Percentiles rank a stretch among this genome's conserved stretches.
Conservation (phyloP, 2,888 invertebrate genomes). For the Scrobipalpa atriplicella region DNA sequence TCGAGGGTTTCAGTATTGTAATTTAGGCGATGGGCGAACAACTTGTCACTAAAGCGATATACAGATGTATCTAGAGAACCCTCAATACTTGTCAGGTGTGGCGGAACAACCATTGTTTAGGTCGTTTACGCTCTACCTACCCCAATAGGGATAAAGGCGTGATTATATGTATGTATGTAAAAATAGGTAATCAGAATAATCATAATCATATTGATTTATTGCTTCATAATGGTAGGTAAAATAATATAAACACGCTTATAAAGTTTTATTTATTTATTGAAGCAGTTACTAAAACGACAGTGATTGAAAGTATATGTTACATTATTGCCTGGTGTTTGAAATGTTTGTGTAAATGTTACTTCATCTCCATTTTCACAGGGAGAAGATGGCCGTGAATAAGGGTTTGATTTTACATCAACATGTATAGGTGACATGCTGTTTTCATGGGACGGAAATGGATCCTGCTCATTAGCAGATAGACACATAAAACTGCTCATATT, state of each 20-base stretch:
- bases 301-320: neutral
- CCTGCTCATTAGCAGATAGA: neutral
- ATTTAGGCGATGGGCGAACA: too few relatives aligned
- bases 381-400: neutral
- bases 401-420: neutral
- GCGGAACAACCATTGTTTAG: too few relatives aligned
- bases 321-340: neutral
- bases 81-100: too few relatives aligned
- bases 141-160: too few relatives aligned
- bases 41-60: too few relatives aligned
- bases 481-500: neutral
- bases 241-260: neutral
- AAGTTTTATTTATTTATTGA: neutral
- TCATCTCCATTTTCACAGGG: neutral
- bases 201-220: too few relatives aligned
- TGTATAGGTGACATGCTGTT: neutral
- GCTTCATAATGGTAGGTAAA: too few relatives aligned
- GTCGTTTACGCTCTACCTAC: too few relatives aligned
- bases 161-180: too few relatives aligned
- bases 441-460: neutral
- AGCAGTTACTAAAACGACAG: conserved; percentile 1
- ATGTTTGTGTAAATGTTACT: neutral
- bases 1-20: too few relatives aligned
- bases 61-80: too few relatives aligned
- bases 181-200: too few relatives aligned